Conservation (phyloP, 2,113 vertebrate species). For the Gopherus evgoodei region DNA sequence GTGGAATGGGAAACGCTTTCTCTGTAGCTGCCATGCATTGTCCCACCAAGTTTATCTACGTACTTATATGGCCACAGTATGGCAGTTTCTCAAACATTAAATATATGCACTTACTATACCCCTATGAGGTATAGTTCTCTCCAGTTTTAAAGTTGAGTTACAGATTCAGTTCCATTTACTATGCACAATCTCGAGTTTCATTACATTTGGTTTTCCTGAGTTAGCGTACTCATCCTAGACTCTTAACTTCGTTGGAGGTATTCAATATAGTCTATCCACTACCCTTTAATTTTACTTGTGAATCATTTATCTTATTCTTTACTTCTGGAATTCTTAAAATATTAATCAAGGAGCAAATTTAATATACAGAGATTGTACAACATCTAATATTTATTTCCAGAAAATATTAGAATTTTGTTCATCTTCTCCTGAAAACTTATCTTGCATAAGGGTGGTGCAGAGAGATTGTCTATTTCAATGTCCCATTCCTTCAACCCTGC, state of each 20-base stretch:
- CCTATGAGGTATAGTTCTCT: too few relatives aligned
- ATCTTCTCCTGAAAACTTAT: too few relatives aligned
- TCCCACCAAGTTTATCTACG: neutral
- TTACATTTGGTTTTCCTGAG: neutral
- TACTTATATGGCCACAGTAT: neutral
- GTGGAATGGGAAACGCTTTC: neutral
- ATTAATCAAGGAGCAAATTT: neutral
- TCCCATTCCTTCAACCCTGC: neutral
- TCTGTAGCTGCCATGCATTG: neutral
- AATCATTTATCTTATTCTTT: neutral
- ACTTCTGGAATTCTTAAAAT: neutral
- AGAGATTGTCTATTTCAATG: neutral
- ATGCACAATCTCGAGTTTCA: neutral
- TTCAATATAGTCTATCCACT: neutral
- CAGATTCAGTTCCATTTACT: neutral
- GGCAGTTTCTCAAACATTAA: too few relatives aligned
- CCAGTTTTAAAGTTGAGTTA: neutral
- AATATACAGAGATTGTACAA: too few relatives aligned
- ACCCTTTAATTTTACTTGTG: fast-evolving
- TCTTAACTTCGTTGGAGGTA: neutral
- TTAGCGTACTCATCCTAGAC: neutral
- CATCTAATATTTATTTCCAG: too few relatives aligned
- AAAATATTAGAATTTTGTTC: too few relatives aligned
- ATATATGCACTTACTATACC: too few relatives aligned
- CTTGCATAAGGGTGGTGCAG: neutral